phyloP scores from a whole-genome alignment of 2,888 invertebrate species.

The Ceratothoa steindachneri region DNA sequence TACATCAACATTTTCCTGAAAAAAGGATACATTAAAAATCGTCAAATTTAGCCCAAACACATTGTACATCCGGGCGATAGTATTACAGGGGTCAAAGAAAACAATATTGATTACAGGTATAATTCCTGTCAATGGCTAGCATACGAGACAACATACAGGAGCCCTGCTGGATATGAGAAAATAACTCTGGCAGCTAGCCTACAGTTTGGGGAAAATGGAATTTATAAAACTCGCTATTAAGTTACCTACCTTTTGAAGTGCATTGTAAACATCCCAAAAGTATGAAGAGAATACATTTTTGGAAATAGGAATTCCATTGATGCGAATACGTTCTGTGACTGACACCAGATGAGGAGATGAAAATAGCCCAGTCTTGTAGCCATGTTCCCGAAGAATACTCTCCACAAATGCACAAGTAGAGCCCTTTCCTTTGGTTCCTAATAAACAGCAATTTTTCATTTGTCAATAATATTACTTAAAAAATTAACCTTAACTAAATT shows the following conservation, averaged over 20 bases:
- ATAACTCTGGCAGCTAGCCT: too few relatives aligned
- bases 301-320: slow-evolving; percentile 75
- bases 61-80: too few relatives aligned
- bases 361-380: slow-evolving; percentile 85
- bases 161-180: not conserved
- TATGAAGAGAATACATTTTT: slow-evolving; percentile 68
- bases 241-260: too few relatives aligned
- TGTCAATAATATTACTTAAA: not conserved
- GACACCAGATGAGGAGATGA: slow-evolving; percentile 93
- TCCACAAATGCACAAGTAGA: slow-evolving; percentile 92
- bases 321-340: slow-evolving; percentile 83
- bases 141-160: not conserved
- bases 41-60: too few relatives aligned
- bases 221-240: too few relatives aligned
- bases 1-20: too few relatives aligned
- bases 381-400: slow-evolving; percentile 75
- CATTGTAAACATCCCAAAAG: slow-evolving; percentile 77
- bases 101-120: too few relatives aligned
- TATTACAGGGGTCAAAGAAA: too few relatives aligned
- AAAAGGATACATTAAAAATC: too few relatives aligned
- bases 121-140: too few relatives aligned
- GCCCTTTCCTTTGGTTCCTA: slow-evolving; percentile 92
- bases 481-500: too few relatives aligned
- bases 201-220: too few relatives aligned
- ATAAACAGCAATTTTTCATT: not conserved